These are phyloP conservation scores for Lontra canadensis DNA, from an alignment of 2,113 vertebrate species.

Conservation along the genomic window DNA sequence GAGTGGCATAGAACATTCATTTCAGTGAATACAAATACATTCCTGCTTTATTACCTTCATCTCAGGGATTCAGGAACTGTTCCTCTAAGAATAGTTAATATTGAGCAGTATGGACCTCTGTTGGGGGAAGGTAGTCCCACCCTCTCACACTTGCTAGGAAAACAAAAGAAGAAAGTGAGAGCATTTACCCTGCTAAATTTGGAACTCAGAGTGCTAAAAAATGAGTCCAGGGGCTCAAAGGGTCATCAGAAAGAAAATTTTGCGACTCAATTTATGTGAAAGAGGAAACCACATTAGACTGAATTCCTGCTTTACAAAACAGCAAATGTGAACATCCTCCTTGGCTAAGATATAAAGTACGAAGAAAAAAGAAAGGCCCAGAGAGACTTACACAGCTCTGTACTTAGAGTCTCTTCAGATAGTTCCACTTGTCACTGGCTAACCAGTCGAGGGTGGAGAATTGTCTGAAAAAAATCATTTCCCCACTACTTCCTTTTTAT, in stretches of 20 bases:
- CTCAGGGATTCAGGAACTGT: background rate
- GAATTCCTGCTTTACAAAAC: constrained; percentile 49
- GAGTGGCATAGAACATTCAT: background rate
- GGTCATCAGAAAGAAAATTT: constrained; percentile 14
- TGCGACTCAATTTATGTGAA: background rate
- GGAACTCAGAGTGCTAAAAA: background rate
- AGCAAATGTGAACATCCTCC: constrained; percentile 52
- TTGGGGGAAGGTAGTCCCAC: background rate
- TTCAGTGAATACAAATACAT: background rate
- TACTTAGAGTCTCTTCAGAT: background rate
- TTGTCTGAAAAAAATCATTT: constrained; percentile 39
- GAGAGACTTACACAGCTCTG: background rate
- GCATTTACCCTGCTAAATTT: background rate
- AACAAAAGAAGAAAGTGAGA: background rate
- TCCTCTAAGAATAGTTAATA: background rate
- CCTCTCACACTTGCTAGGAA: background rate
- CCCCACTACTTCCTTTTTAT: constrained; percentile 9
- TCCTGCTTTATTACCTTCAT: background rate
- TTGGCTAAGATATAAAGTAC: constrained; percentile 51
- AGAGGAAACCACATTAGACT: constrained; percentile 11
- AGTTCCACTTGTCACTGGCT: background rate
- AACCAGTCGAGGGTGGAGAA: constrained; percentile 47
- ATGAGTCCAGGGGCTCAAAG: background rate
- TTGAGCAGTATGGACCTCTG: background rate
- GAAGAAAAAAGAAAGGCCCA: background rate